Percentiles rank a stretch among this genome's conserved stretches.
These are phyloP conservation scores for Thymallus thymallus DNA, from an alignment of 2,113 vertebrate genomes.

Conservation along the genomic window DNA sequence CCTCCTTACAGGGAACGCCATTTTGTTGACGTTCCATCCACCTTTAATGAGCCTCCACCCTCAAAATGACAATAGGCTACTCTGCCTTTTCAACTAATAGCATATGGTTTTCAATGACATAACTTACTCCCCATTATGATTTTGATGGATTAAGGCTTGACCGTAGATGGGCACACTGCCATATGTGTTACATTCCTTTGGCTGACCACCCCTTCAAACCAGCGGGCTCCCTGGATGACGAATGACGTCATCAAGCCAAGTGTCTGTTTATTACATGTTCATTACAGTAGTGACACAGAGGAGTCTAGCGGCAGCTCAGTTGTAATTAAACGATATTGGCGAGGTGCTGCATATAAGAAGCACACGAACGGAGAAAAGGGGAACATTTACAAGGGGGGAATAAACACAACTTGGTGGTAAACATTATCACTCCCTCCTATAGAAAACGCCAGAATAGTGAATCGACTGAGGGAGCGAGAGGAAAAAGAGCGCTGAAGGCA, in stretches of 20 bases:
- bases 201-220: constrained; percentile 60
- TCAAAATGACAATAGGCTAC: background rate
- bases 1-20: constrained; percentile 66
- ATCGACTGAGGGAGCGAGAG: constrained; percentile 59
- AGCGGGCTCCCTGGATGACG: constrained; percentile 56
- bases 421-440: constrained; percentile 52
- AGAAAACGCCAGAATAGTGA: constrained; percentile 53
- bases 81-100: background rate
- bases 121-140: background rate
- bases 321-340: constrained; percentile 38
- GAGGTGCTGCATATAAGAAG: constrained; percentile 36
- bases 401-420: constrained; percentile 17
- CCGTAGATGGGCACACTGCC: background rate
- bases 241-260: constrained; percentile 77
- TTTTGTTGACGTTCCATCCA: constrained; percentile 63
- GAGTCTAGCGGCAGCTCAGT: constrained; percentile 36
- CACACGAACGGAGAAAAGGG: constrained; percentile 27
- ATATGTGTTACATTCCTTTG: background rate
- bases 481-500: constrained; percentile 55
- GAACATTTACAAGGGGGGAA: constrained; percentile 12
- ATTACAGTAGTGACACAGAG: constrained; percentile 61
- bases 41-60: background rate
- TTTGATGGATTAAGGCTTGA: background rate
- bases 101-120: background rate
- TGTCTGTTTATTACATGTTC: constrained; percentile 68